phyloP scores from a whole-genome alignment of 2,797 vertebrate species.

The Etheostoma nigrum region DNA sequence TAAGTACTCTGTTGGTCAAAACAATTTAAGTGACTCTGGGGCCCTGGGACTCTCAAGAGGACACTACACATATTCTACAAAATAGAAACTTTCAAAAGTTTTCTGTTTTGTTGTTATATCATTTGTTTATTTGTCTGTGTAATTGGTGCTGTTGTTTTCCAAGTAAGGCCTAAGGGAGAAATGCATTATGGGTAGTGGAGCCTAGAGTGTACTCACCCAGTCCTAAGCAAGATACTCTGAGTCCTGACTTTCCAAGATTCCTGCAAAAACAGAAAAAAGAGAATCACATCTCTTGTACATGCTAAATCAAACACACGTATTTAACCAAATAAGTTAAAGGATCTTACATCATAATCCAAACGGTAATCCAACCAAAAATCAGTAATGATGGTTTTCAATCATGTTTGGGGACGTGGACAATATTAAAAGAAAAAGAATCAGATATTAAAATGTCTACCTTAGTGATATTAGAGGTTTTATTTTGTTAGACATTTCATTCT shows the following conservation, averaged over 20 bases:
- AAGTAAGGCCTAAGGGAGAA: neutral
- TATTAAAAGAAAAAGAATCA: neutral
- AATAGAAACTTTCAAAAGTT: neutral
- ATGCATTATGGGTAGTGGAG: neutral
- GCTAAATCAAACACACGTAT: neutral
- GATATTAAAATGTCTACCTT: neutral
- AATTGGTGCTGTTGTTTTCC: neutral
- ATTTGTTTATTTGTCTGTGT: neutral
- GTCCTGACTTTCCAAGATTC: slow-evolving; percentile 95
- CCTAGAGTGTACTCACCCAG: slow-evolving; percentile 87
- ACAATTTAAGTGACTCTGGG: neutral
- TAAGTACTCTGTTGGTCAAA: neutral
- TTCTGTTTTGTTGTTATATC: neutral
- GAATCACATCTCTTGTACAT: slow-evolving; percentile 10
- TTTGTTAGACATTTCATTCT: slow-evolving; percentile 1
- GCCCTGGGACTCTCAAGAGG: too few relatives aligned
- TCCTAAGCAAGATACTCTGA: slow-evolving; percentile 94
- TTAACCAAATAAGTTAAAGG: neutral
- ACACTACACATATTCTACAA: neutral
- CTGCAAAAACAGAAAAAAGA: slow-evolving; percentile 79
- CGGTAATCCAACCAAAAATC: neutral
- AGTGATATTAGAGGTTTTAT: neutral
- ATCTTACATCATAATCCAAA: neutral
- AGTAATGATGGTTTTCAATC: neutral
- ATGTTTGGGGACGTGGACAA: neutral